These are phyloP conservation scores for Aphrocallistes beatrix DNA, from an alignment of 37 sponge, comb jelly and placozoan species.

Conservation along the genomic window DNA sequence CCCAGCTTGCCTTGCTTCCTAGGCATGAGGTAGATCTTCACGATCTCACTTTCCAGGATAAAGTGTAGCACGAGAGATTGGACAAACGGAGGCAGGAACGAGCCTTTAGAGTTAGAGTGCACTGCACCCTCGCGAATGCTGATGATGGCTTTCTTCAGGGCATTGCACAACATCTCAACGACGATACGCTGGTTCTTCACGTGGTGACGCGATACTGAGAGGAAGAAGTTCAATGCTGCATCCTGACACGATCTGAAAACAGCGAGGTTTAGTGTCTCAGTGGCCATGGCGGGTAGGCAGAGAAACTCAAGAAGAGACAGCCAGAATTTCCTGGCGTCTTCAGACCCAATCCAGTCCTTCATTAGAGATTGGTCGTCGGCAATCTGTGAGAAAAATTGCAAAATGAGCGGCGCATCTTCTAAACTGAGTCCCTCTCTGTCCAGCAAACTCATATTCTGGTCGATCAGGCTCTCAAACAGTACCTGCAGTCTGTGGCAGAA, in stretches of 20 bases:
- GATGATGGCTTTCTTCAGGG: conserved; percentile 6
- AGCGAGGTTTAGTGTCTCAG: neutral
- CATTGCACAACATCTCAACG: conserved; percentile 25
- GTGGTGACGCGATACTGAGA: conserved; percentile 16
- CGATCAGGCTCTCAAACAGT: conserved; percentile 11
- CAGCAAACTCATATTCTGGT: conserved; percentile 10
- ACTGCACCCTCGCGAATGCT: neutral
- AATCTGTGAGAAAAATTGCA: conserved; percentile 14
- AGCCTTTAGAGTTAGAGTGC: neutral
- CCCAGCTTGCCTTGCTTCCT: neutral
- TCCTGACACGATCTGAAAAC: conserved; percentile 24
- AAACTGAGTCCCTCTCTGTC: neutral
- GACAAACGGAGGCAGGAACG: conserved; percentile 36
- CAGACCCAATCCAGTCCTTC: conserved; percentile 7
- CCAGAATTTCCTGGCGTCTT: conserved; percentile 14
- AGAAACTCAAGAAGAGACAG: neutral
- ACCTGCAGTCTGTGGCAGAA: conserved; percentile 4
- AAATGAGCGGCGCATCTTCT: neutral
- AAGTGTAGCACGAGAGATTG: conserved; percentile 36
- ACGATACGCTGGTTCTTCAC: conserved; percentile 30
- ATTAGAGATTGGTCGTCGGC: conserved; percentile 10
- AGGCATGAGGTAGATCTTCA: conserved; percentile 27
- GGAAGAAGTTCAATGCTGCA: conserved; percentile 41
- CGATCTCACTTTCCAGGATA: conserved; percentile 32
- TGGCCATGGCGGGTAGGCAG: neutral